Percentiles rank a stretch among this genome's conserved stretches.
These are phyloP conservation scores for Mesorhabditis spiculigera DNA, from an alignment of 2,888 invertebrate species.

Conservation along the genomic window DNA sequence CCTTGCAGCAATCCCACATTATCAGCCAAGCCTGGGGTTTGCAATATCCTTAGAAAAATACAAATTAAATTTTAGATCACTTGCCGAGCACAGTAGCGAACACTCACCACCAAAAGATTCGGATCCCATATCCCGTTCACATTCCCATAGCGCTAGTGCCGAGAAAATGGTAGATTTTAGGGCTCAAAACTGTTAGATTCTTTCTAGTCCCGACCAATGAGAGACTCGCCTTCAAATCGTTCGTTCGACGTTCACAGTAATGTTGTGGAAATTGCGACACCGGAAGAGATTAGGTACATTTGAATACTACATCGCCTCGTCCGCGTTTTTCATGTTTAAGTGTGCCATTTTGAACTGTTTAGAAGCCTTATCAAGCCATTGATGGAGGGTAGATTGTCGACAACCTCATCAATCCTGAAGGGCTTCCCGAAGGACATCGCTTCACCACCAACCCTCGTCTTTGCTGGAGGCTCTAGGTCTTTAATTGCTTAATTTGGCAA, in stretches of 20 bases:
- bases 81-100: conserved; percentile 29
- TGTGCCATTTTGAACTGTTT: background rate
- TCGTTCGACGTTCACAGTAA: conserved; percentile 15
- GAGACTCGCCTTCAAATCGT: conserved; percentile 5
- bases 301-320: background rate
- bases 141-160: background rate
- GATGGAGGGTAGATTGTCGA: background rate
- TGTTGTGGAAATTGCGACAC: conserved; percentile 43
- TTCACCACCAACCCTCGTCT: conserved; percentile 23
- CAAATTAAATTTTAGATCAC: conserved; percentile 21
- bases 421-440: conserved; percentile 5
- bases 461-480: conserved; percentile 5
- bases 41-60: background rate
- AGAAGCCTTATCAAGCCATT: background rate
- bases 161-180: background rate
- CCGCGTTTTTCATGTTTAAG: conserved; percentile 2
- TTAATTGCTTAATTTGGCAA: conserved; percentile 5
- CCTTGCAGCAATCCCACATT: background rate
- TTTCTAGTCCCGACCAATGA: background rate
- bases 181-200: background rate
- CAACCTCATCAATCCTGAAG: background rate
- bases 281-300: conserved; percentile 46
- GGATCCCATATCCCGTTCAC: conserved; percentile 1
- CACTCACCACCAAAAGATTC: conserved; percentile 17
- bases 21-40: background rate